These are phyloP conservation scores for Drosophila conformis DNA, from an alignment of 2,888 invertebrate genomes.

Conservation along the genomic window DNA sequence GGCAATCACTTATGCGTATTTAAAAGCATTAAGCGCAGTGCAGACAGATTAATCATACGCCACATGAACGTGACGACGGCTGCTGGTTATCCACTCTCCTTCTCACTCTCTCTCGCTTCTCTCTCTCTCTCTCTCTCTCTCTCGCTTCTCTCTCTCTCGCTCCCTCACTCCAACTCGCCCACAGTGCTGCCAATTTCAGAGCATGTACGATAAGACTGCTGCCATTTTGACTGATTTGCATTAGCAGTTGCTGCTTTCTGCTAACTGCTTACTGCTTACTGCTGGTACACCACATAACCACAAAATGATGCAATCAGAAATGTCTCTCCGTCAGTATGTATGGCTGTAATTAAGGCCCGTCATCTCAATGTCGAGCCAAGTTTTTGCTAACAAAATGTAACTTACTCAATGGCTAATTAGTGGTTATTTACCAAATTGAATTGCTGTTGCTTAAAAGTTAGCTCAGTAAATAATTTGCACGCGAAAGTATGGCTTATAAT, in stretches of 20 bases:
- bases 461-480: too few species aligned
- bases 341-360: slow-evolving; percentile 5
- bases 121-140: slow-evolving; percentile 4
- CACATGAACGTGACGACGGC: slow-evolving; percentile 39
- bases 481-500: too few species aligned
- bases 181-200: slow-evolving; percentile 3
- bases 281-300: slow-evolving; percentile 17
- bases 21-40: slow-evolving; percentile 55
- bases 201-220: slow-evolving; percentile 21
- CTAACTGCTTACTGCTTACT: slow-evolving; percentile 2
- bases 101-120: slow-evolving; percentile 19
- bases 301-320: slow-evolving; percentile 52
- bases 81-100: slow-evolving; percentile 40
- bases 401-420: neutral
- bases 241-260: slow-evolving; percentile 20
- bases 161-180: neutral
- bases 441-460: neutral
- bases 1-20: slow-evolving; percentile 57
- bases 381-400: neutral
- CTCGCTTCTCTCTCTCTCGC: neutral
- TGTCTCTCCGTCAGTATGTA: slow-evolving; percentile 18
- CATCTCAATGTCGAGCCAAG: neutral
- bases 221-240: slow-evolving; percentile 54
- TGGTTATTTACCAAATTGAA: neutral
- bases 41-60: slow-evolving; percentile 67